Base-by-base conservation (phyloP, 2,113 vertebrate genomes). In the Pangasianodon hypophthalmus region DNA sequence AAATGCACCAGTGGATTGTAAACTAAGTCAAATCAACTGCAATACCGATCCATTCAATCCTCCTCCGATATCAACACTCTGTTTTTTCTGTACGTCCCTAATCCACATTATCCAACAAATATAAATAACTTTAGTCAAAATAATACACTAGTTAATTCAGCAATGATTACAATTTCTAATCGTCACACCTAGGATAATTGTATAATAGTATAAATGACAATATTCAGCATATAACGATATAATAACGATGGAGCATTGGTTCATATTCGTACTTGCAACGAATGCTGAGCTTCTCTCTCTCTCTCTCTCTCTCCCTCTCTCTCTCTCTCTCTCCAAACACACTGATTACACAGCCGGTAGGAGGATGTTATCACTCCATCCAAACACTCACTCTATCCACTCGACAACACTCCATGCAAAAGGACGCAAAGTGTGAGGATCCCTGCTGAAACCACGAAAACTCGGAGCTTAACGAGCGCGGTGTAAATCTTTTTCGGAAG, bases 331-430 rank as follows among this genome's bases (percentile, higher is more conserved):
- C 3, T 37, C 82, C 82, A 62, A 62, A 84, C 82, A 84, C 56
- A 46, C 82, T 62, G 56, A 84, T 62, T 84, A 62, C 82, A 84
- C 56, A 84, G 82, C 56, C 56, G 58, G 82, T 84, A 84, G 56
- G 82, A 84, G 82, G 82, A 62, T 29, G 82, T 84, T 84, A 84
- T 84, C 82, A 62, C 82, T 84, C 58, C 82, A 84, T 62, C 81
- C 81, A 83, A 83, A 60, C 81, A 83, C 81, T 83, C 81, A 60
- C 52, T 83, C 81, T 58, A 83, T 41, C 56, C 56, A 62, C 82
- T 84, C 82, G 10, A 44, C 56, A 84, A 84, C 56, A 46, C 82
- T 84, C 82, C 56, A 84, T 84, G 82, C 82, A 44, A 62, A 84
- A 84, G 82, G 56, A 84, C 56, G 11, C 82, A 46, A 29, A 84